These are phyloP conservation scores for Catharus fuscescens DNA, from an alignment of 2,113 vertebrate genomes.

Conservation along the genomic window DNA sequence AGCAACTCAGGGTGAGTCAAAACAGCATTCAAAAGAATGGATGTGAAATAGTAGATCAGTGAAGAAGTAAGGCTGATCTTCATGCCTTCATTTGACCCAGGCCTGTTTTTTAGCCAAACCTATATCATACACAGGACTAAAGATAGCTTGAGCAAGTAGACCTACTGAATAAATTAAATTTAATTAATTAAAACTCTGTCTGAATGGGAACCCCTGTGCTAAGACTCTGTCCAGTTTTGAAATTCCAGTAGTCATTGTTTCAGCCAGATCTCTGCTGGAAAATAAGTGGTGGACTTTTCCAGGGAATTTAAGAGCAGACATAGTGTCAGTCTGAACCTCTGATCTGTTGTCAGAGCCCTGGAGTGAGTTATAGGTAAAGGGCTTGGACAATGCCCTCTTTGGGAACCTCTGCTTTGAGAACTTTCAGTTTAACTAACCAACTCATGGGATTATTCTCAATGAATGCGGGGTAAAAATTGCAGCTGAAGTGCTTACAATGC, in stretches of 20 bases:
- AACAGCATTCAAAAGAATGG: not conserved
- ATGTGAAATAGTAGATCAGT: fast-evolving
- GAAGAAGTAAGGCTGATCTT: not conserved
- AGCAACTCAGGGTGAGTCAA: not conserved
- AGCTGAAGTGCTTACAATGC: not conserved
- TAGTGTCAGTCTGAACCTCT: not conserved
- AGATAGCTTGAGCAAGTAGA: not conserved
- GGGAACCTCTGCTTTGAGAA: fast-evolving
- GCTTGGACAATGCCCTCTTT: not conserved
- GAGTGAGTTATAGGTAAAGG: not conserved
- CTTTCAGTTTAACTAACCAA: not conserved
- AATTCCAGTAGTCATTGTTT: not conserved
- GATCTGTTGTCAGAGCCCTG: fast-evolving
- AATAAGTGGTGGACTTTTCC: not conserved
- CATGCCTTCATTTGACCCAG: not conserved
- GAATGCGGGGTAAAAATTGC: not conserved
- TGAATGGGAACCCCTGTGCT: not conserved
- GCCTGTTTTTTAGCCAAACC: not conserved
- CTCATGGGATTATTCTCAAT: not conserved
- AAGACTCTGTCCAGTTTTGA: not conserved
- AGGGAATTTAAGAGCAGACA: not conserved
- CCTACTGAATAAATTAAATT: no score
- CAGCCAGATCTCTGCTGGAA: not conserved
- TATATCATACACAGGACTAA: not conserved
- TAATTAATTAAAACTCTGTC: not conserved